phyloP scores from a whole-genome alignment of 1,140 invertebrate genomes.

The Campodea augens region DNA sequence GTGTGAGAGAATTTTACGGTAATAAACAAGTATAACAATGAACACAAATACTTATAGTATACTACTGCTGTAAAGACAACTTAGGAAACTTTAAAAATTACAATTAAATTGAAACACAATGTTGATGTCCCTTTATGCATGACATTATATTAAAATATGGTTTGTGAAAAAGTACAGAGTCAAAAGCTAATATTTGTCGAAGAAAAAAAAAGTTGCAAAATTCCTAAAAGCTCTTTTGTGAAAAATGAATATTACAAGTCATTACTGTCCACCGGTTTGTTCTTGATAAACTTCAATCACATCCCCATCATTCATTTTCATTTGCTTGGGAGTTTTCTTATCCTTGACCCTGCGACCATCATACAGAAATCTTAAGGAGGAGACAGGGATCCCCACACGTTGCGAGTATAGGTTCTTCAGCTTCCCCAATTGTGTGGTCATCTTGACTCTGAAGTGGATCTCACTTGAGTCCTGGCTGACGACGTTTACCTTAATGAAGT shows the following conservation, averaged over 20 bases:
- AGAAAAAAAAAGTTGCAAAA: not conserved
- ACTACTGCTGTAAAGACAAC: no score
- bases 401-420: conserved; percentile 63
- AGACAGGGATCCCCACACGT: conserved; percentile 46
- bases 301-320: conserved; percentile 49
- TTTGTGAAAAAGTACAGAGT: not conserved
- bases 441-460: conserved; percentile 65
- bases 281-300: conserved; percentile 64
- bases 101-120: no score
- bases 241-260: no score
- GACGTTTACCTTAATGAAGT: conserved; percentile 58
- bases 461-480: conserved; percentile 57
- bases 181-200: not conserved
- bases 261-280: conserved; percentile 39
- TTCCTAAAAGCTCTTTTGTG: no score
- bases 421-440: conserved; percentile 60
- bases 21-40: no score
- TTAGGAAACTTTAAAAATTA: no score
- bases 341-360: conserved; percentile 60
- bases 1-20: no score
- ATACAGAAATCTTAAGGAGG: conserved; percentile 51
- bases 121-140: no score
- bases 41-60: no score
- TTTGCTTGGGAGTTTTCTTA: conserved; percentile 57
- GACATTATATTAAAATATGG: no score